Percentiles rank a stretch among this genome's conserved stretches.
These are phyloP conservation scores for Melanotaenia boesemani DNA, from an alignment of 2,797 vertebrate genomes.

Conservation along the genomic window DNA sequence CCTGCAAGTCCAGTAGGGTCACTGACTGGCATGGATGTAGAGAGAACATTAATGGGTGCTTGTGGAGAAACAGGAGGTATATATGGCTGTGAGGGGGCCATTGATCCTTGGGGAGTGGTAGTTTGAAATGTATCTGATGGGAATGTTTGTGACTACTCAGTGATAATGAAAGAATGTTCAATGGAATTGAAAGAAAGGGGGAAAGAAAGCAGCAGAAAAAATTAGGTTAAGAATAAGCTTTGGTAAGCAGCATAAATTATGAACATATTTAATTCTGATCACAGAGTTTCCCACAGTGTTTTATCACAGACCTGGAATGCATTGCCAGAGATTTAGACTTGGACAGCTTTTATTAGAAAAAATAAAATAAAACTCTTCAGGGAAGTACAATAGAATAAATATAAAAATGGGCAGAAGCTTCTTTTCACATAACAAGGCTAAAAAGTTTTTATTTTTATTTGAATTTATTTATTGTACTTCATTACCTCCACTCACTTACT, in stretches of 20 bases:
- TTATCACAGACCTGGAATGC: constrained; percentile 9
- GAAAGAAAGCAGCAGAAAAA: constrained; percentile 75
- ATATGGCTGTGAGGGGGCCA: constrained; percentile 79
- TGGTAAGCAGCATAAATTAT: constrained; percentile 73
- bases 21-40: constrained; percentile 74
- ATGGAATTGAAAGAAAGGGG: constrained; percentile 63
- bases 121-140: constrained; percentile 80
- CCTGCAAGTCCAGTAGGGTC: constrained; percentile 76
- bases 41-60: constrained; percentile 74
- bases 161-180: constrained; percentile 68
- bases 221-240: constrained; percentile 80
- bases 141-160: constrained; percentile 79
- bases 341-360: constrained; percentile 4
- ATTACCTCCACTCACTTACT: constrained; percentile 6
- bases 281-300: constrained; percentile 64
- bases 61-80: constrained; percentile 82
- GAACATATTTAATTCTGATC: constrained; percentile 65
- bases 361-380: not conserved
- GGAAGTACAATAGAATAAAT: not conserved
- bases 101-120: constrained; percentile 69
- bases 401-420: constrained; percentile 9
- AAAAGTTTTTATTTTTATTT: not conserved
- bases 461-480: not conserved
- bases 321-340: not conserved
- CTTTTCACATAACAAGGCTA: constrained; percentile 3